Conservation (phyloP, 2,888 invertebrate species). For the Eumerus sabulonum region DNA sequence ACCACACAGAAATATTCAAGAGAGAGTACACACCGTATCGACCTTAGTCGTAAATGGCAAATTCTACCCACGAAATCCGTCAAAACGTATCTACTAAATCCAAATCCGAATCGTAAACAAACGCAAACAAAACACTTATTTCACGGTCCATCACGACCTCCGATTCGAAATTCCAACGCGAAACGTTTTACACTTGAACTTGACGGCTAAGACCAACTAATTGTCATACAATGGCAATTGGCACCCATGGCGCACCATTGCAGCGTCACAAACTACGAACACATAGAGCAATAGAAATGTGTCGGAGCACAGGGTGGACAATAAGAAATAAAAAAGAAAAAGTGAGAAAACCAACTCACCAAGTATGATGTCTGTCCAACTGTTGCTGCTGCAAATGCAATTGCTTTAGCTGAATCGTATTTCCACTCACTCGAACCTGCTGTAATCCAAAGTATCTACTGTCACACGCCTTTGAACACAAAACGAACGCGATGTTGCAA, state of each 20-base stretch:
- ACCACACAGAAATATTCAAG: slow-evolving; percentile 8
- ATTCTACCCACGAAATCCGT: slow-evolving; percentile 44
- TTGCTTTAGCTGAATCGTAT: too few relatives aligned
- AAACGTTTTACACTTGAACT: slow-evolving; percentile 62
- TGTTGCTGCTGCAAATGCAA: slow-evolving; percentile 19
- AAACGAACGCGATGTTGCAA: slow-evolving; percentile 39
- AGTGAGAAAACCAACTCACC: slow-evolving; percentile 41
- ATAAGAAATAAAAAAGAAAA: neutral
- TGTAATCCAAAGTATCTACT: slow-evolving; percentile 44
- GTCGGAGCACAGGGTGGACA: neutral
- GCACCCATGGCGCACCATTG: slow-evolving; percentile 14
- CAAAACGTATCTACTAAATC: neutral
- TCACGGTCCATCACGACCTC: slow-evolving; percentile 33
- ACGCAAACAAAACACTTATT: slow-evolving; percentile 30
- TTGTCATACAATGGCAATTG: slow-evolving; percentile 38
- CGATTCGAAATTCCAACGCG: slow-evolving; percentile 52
- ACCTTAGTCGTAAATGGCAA: slow-evolving; percentile 27
- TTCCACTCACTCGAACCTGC: neutral
- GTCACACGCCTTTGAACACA: slow-evolving; percentile 23
- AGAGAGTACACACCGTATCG: neutral
- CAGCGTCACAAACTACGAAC: neutral
- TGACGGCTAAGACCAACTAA: slow-evolving; percentile 39
- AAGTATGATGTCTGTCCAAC: slow-evolving; percentile 28
- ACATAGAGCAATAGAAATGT: neutral
- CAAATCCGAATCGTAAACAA: neutral